These are phyloP conservation scores for Pitta sordida DNA, from an alignment of 2,113 vertebrate genomes.

Conservation along the genomic window DNA sequence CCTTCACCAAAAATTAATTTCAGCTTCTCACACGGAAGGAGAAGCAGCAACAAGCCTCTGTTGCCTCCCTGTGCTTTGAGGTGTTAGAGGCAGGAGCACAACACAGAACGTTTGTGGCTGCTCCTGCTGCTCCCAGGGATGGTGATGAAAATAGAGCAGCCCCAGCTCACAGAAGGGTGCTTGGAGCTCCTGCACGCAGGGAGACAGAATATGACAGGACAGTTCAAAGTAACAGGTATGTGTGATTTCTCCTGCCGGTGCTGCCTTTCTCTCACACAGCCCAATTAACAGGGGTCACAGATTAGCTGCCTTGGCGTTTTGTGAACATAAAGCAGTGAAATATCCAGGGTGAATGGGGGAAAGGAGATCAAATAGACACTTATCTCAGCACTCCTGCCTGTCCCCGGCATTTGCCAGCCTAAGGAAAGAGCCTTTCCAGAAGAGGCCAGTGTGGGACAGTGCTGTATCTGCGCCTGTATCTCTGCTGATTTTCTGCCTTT, in stretches of 20 bases:
- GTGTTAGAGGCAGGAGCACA: not conserved
- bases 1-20: not conserved
- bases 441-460: not conserved
- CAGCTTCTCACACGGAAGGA: not conserved
- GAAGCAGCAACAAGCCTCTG: not conserved
- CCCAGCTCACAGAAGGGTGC: slow-evolving; percentile 19
- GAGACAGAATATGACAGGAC: not conserved
- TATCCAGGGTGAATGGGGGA: slow-evolving; percentile 13
- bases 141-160: not conserved
- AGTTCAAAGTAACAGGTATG: slow-evolving; percentile 49
- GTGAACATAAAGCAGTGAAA: slow-evolving; percentile 52
- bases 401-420: slow-evolving; percentile 29
- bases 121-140: not conserved
- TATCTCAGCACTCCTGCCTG: slow-evolving; percentile 27
- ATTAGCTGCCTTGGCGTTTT: slow-evolving; percentile 42
- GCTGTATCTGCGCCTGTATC: not conserved
- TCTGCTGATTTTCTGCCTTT: slow-evolving; percentile 32
- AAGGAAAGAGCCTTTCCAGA: slow-evolving; percentile 27
- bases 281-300: slow-evolving; percentile 52
- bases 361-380: slow-evolving; percentile 55
- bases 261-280: slow-evolving; percentile 34
- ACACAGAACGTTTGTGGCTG: not conserved
- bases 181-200: not conserved
- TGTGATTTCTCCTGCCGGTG: slow-evolving; percentile 36
- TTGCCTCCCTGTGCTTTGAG: not conserved